Evolutionary conservation across 1,140 invertebrate species (phyloP).

Genomic region (Leptopilina boulardi): DNA sequence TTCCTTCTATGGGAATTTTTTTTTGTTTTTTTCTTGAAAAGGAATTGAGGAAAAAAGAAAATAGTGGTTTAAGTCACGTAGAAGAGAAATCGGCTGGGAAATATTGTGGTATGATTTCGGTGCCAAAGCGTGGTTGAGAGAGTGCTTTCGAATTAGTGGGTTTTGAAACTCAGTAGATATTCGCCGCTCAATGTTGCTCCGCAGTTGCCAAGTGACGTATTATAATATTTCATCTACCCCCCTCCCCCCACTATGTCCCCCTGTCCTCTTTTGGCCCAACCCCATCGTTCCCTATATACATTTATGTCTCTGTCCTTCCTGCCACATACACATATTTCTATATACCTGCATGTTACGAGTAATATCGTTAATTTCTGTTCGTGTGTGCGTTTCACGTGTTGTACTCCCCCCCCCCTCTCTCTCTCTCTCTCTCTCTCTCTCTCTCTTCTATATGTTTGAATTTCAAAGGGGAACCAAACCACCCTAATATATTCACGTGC

Average conservation of each 20-base stretch:
- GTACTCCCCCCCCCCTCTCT: no score
- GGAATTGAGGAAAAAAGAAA: conserved; percentile 5
- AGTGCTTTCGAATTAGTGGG: conserved; percentile 14
- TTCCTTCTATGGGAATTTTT: no score
- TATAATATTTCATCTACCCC: conserved; percentile 67
- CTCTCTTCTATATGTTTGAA: conserved; percentile 62
- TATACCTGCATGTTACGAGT: conserved; percentile 57
- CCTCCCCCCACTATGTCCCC: not conserved
- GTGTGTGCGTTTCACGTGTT: conserved; percentile 16
- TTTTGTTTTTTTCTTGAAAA: not conserved
- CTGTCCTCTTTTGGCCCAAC: conserved; percentile 16
- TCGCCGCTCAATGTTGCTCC: conserved; percentile 66
- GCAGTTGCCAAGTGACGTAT: conserved; percentile 72
- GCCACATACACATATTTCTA: conserved; percentile 48
- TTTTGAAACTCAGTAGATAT: conserved; percentile 54
- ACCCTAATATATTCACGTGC: conserved; percentile 70
- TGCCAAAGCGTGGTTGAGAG: conserved; percentile 20
- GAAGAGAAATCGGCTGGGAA: conserved; percentile 10
- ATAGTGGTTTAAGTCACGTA: conserved; percentile 4
- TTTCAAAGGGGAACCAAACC: conserved; percentile 66
- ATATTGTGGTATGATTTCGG: conserved; percentile 17
- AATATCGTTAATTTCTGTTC: conserved; percentile 68
- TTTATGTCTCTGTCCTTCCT: conserved; percentile 52
- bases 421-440: not conserved
- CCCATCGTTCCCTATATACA: not conserved